Evolutionary conservation across 2,888 invertebrate species (phyloP).

Genomic region (Metallyticus violacea): DNA sequence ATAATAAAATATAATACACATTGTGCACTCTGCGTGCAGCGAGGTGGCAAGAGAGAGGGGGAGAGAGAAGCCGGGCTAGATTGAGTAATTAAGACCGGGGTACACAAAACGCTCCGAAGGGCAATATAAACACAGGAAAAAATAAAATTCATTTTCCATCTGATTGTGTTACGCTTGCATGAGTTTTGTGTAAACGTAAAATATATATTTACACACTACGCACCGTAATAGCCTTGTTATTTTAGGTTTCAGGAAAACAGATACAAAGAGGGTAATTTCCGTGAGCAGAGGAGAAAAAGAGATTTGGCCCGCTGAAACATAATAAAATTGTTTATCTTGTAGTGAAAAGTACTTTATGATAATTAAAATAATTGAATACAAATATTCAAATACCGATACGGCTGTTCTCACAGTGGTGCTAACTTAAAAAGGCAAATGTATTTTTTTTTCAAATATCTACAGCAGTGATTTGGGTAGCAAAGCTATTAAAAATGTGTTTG

Average conservation of each 20-base stretch:
- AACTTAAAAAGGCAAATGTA: too few relatives aligned
- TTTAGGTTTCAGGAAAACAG: background rate
- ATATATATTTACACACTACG: background rate
- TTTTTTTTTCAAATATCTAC: too few relatives aligned
- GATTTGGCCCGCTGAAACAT: background rate
- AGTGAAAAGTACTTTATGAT: background rate
- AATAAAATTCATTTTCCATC: background rate
- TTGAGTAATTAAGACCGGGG: background rate
- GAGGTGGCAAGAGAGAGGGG: background rate
- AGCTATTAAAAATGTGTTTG: too few relatives aligned
- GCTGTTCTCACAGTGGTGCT: too few relatives aligned
- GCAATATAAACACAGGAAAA: background rate
- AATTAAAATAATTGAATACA: background rate
- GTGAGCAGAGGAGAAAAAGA: background rate
- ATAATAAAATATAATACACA: background rate
- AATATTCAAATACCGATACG: too few relatives aligned
- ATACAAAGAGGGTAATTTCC: background rate
- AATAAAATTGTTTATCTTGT: background rate
- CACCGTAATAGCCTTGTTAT: background rate
- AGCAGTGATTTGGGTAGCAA: too few relatives aligned
- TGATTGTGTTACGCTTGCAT: background rate
- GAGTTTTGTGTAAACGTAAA: background rate
- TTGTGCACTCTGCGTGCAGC: background rate
- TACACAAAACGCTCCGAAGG: background rate
- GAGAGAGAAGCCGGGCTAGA: background rate